These are phyloP conservation scores for Octodon degus DNA, from an alignment of 2,113 vertebrate genomes.

Conservation along the genomic window DNA sequence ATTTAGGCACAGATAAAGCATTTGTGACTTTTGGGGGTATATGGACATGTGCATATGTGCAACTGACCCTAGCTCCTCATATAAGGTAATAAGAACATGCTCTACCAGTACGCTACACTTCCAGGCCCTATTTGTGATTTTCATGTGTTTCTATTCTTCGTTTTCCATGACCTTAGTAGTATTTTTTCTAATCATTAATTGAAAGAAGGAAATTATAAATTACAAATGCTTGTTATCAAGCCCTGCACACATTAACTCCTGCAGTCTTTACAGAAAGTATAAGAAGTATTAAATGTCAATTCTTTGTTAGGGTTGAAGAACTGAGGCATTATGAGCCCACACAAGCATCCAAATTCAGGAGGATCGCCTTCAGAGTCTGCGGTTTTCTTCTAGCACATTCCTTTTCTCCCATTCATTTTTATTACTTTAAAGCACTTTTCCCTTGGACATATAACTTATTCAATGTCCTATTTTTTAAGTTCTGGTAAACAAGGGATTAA, in stretches of 20 bases:
- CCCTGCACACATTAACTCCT: neutral
- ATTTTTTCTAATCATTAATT: neutral
- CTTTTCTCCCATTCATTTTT: neutral
- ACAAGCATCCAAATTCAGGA: neutral
- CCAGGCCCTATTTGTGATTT: neutral
- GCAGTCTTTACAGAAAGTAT: neutral
- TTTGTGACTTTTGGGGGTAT: neutral
- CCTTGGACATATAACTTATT: neutral
- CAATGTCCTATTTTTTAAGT: conserved; percentile 44
- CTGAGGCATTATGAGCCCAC: neutral
- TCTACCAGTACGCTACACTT: neutral
- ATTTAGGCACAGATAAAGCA: neutral
- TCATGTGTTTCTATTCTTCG: neutral
- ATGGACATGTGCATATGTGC: neutral
- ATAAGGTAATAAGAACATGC: neutral
- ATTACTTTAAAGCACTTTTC: conserved; percentile 1
- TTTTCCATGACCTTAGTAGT: neutral
- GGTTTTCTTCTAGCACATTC: neutral
- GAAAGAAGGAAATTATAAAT: neutral
- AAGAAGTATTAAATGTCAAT: neutral
- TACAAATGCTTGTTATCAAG: conserved; percentile 1
- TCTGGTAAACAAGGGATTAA: neutral
- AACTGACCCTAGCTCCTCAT: neutral
- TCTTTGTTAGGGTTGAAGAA: conserved; percentile 5
- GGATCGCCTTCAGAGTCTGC: neutral